Evolutionary conservation across 1,140 invertebrate genomes (phyloP).

Genomic region (Dinoponera quadriceps): DNA sequence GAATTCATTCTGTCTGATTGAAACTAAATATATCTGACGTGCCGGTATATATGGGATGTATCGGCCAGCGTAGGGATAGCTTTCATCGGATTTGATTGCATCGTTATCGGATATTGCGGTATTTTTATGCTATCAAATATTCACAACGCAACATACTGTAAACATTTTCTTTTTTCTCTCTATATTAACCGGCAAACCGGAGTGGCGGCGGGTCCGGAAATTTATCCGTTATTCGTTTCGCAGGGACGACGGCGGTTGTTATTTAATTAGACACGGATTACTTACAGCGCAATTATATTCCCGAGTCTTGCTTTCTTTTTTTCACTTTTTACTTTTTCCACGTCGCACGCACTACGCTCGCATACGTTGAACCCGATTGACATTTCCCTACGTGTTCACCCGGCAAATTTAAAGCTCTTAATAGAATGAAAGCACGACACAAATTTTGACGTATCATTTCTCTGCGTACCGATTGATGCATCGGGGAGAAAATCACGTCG

Average conservation of each 20-base stretch:
- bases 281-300: background rate
- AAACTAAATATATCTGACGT: conserved; percentile 39
- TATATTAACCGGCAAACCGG: background rate
- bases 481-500: background rate
- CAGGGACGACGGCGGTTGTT: background rate
- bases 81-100: conserved; percentile 45
- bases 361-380: too few species aligned
- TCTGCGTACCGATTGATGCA: background rate
- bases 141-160: background rate
- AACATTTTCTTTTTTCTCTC: background rate
- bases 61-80: background rate
- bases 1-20: conserved; percentile 43
- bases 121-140: conserved; percentile 34
- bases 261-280: background rate
- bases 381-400: too few species aligned
- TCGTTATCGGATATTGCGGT: conserved; percentile 14
- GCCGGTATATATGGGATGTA: background rate
- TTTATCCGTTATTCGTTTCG: background rate
- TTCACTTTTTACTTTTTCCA: background rate
- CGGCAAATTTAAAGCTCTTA: background rate
- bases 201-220: background rate
- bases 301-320: background rate
- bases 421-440: background rate
- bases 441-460: background rate
- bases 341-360: background rate